A percentile compares a stretch with the other conserved stretches of the same genome.
phyloP scores from a whole-genome alignment of 2,797 vertebrate species.

The Enoplosus armatus region DNA sequence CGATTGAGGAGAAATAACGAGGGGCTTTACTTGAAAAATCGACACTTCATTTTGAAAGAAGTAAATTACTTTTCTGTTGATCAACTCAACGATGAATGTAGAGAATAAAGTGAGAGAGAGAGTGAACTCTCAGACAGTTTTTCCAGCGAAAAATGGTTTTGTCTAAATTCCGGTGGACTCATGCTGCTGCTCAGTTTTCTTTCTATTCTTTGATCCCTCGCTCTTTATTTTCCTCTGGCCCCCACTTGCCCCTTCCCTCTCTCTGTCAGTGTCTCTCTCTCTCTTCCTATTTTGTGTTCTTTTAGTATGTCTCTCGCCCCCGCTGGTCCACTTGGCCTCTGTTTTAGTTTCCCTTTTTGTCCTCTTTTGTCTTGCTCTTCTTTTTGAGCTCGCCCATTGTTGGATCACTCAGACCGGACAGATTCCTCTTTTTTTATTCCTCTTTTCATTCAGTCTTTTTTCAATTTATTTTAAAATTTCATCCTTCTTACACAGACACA shows the following conservation, averaged over 20 bases:
- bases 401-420: slow-evolving; percentile 9
- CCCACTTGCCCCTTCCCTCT: background rate
- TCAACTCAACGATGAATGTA: background rate
- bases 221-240: slow-evolving; percentile 30
- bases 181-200: slow-evolving; percentile 51
- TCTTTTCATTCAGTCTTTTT: slow-evolving; percentile 6
- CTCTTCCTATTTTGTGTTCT: slow-evolving; percentile 19
- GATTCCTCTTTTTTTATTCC: slow-evolving; percentile 27
- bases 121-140: background rate
- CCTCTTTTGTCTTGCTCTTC: slow-evolving; percentile 13
- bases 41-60: background rate
- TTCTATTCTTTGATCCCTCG: slow-evolving; percentile 38
- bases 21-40: background rate
- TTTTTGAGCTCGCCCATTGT: slow-evolving; percentile 25
- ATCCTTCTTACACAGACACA: background rate
- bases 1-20: too few species aligned
- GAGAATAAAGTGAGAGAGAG: background rate
- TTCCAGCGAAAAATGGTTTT: slow-evolving; percentile 35
- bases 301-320: slow-evolving; percentile 21
- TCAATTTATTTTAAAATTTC: too few species aligned
- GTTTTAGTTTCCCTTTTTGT: slow-evolving; percentile 16
- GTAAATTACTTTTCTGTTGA: background rate
- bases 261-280: background rate
- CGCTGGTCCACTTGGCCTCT: slow-evolving; percentile 19
- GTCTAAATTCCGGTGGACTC: slow-evolving; percentile 46